Conservation (phyloP, 2,113 vertebrate species). For the Cheirogaleus medius region DNA sequence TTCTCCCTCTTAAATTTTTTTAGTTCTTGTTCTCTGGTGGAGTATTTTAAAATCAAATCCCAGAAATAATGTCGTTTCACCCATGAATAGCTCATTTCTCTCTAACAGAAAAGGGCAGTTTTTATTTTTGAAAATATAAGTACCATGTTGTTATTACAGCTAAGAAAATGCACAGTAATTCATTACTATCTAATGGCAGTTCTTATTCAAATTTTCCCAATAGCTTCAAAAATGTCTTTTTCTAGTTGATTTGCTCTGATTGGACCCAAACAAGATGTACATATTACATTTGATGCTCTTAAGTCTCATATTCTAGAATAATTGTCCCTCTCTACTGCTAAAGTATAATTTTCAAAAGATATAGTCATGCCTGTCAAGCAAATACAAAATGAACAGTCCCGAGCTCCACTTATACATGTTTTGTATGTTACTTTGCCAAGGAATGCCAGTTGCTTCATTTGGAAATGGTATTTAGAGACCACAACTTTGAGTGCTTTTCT, state of each 20-base stretch:
- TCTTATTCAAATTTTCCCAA: neutral
- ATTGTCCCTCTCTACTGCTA: neutral
- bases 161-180: neutral
- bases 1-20: neutral
- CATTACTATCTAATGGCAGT: neutral
- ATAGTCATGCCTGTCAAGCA: neutral
- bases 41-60: constrained; percentile 11
- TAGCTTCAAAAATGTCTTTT: neutral
- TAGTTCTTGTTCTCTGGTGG: neutral
- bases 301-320: neutral
- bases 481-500: neutral
- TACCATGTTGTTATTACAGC: neutral
- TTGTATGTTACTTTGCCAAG: neutral
- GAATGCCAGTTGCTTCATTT: neutral
- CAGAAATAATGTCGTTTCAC: neutral
- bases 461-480: neutral
- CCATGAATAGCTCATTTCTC: neutral
- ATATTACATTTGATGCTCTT: neutral
- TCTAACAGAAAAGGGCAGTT: neutral
- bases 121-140: neutral
- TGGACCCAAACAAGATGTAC: neutral
- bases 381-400: neutral
- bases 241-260: neutral
- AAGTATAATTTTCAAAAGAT: neutral
- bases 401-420: neutral